Base-by-base conservation (phyloP, 2,113 vertebrate genomes). In the Nettapus auritus region DNA sequence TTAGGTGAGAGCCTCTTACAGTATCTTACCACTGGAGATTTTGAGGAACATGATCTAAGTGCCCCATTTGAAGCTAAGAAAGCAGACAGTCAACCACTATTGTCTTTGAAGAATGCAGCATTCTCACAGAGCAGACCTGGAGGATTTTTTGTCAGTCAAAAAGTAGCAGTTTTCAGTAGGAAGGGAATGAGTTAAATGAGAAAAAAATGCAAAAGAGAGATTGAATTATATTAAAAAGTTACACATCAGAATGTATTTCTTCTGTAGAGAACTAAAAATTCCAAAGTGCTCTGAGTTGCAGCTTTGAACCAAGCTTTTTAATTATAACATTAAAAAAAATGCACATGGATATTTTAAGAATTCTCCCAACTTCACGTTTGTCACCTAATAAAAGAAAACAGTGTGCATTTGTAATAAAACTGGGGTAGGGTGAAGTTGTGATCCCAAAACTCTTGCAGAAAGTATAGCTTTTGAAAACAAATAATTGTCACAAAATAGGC, bases 161-260 rank as follows among this genome's bases (percentile, higher is more conserved):
- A 36, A 2, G 0, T 1, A 28, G 22, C 16, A 67, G 9, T 17
- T 89, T 78, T 89, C 48, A 21, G 5, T 68, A 68, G 53, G 19
- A 60, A 82, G 34, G 1, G 6, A 86, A 26, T 53, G 0, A 66
- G 31, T 50, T 19, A 42, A 73, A 81, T 81, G 13, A 7, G 10
- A 40, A 62, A 78, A 60, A 20, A 46, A 29, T 86, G 68, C 34
- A 52, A n/a, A 40, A 20, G n/a, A 56, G 14, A 50, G 4, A n/a
- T 20, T 48, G 10, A 56, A 22, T 22, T 52, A 38, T 48, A n/a
- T 38, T 6, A 48, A 31, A 28, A 10, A 4, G 10, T 36, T 14
- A 60, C 14, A 34, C 8, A 48, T 16, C 0, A 3, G 28, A 22
- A 2, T 22, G 17, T 1, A 0, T 74, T 83, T 77, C 34, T 21